Evolutionary conservation across 1,140 invertebrate genomes (phyloP).

Genomic region (Hylaeus volcanicus): DNA sequence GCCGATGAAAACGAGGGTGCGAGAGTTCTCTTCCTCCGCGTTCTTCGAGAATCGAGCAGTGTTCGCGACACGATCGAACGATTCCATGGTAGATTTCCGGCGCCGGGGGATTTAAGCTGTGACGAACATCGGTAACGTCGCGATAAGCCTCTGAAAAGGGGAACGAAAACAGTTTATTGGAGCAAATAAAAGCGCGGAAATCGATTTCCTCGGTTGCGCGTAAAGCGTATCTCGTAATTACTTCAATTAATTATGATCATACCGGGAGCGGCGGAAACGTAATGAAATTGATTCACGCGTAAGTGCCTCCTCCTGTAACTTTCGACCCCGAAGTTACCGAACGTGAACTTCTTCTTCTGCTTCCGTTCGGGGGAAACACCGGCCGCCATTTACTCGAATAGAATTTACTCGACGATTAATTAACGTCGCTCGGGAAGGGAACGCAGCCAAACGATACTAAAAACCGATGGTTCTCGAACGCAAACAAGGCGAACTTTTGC

Average conservation of each 20-base stretch:
- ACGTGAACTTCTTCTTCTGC: conserved; percentile 39
- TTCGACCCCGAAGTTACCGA: conserved; percentile 48
- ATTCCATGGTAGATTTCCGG: not conserved
- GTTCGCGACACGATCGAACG: not conserved
- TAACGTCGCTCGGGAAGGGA: conserved; percentile 38
- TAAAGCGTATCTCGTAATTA: conserved; percentile 44
- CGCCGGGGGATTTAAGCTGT: not conserved
- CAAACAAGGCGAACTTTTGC: not conserved
- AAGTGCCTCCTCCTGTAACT: conserved; percentile 47
- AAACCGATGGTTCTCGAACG: not conserved
- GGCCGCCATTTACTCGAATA: conserved; percentile 31
- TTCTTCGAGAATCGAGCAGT: not conserved
- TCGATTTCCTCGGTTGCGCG: conserved; percentile 12
- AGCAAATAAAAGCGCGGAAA: not conserved
- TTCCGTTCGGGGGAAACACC: conserved; percentile 18
- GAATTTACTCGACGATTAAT: conserved; percentile 59
- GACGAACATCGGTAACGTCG: not conserved
- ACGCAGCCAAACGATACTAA: conserved; percentile 8
- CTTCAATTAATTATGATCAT: conserved; percentile 54
- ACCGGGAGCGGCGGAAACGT: conserved; percentile 27
- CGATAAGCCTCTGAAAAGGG: not conserved
- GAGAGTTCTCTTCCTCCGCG: not conserved
- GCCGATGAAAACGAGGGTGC: conserved; percentile 13
- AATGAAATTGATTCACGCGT: conserved; percentile 50
- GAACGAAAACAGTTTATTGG: not conserved